Percentiles rank a stretch among this genome's conserved stretches.
These are phyloP conservation scores for Zaprionus inermis DNA, from an alignment of 1,140 invertebrate species.

Conservation along the genomic window DNA sequence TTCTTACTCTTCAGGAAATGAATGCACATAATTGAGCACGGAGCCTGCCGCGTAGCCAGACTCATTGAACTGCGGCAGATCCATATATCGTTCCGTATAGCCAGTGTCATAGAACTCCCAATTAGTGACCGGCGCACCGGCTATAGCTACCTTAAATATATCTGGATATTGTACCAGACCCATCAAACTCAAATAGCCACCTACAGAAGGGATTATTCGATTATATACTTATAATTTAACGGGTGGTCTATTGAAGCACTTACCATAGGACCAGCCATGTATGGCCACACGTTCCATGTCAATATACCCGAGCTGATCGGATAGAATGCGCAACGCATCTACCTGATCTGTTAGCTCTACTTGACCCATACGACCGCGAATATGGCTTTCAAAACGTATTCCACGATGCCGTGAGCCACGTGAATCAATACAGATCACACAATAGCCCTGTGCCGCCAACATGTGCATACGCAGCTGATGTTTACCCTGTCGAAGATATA, in stretches of 20 bases:
- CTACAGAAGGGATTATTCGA: slow-evolving; percentile 68
- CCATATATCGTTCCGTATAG: slow-evolving; percentile 99
- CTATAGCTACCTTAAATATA: slow-evolving; percentile 95
- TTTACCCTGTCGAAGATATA: slow-evolving; percentile 87
- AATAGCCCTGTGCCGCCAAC: slow-evolving; percentile 97
- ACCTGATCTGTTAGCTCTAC: slow-evolving; percentile 98
- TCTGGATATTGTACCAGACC: slow-evolving; percentile 92
- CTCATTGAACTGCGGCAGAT: slow-evolving; percentile 92
- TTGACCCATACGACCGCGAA: slow-evolving; percentile 95
- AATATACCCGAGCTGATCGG: slow-evolving; percentile 93
- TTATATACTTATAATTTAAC: background rate
- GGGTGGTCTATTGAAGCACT: slow-evolving; percentile 23
- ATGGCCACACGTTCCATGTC: slow-evolving; percentile 97
- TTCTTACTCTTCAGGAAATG: slow-evolving; percentile 95
- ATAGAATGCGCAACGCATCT: slow-evolving; percentile 95
- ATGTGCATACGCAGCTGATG: slow-evolving; percentile 97
- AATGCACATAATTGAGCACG: slow-evolving; percentile 91
- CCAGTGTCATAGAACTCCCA: slow-evolving; percentile 96
- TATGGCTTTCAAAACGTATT: slow-evolving; percentile 94
- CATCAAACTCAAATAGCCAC: slow-evolving; percentile 93
- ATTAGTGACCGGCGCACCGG: slow-evolving; percentile 98
- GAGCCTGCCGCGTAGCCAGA: slow-evolving; percentile 92
- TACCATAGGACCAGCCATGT: slow-evolving; percentile 99
- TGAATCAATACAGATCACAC: slow-evolving; percentile 97
- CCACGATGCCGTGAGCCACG: slow-evolving; percentile 96